Conservation (phyloP, 2,113 vertebrate genomes). For the Camelus bactrianus region DNA sequence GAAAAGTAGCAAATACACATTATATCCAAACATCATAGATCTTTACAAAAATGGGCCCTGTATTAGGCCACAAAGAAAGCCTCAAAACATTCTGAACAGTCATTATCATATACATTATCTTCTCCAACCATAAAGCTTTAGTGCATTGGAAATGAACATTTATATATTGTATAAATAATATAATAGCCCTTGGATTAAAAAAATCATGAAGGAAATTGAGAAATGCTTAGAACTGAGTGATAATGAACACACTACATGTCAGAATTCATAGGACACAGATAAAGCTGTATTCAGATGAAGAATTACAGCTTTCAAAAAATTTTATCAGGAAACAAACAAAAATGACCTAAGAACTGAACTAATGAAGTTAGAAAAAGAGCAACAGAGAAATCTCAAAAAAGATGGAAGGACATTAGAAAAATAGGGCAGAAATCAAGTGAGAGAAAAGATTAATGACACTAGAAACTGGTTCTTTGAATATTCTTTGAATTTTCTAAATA, state of each 20-base stretch:
- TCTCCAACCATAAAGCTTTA: constrained; percentile 7
- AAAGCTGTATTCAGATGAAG: background rate
- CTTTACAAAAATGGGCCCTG: background rate
- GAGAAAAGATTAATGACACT: background rate
- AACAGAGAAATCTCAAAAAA: background rate
- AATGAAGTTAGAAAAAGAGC: background rate
- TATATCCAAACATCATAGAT: background rate
- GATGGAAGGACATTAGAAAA: background rate
- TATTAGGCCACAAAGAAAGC: background rate
- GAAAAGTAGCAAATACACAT: constrained; percentile 5
- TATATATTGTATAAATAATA: background rate
- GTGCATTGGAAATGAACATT: background rate
- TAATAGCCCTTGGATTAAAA: constrained; percentile 3
- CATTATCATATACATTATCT: background rate
- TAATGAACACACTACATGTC: background rate
- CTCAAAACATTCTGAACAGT: background rate
- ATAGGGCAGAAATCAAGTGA: background rate
- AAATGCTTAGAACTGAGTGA: background rate
- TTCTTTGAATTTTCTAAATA: background rate
- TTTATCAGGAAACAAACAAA: background rate
- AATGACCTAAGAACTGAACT: background rate
- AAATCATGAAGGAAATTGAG: background rate
- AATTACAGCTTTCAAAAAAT: background rate
- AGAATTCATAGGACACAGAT: background rate
- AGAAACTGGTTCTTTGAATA: background rate